Conservation (phyloP, 2,113 vertebrate genomes). For the Pelobates fuscus region DNA sequence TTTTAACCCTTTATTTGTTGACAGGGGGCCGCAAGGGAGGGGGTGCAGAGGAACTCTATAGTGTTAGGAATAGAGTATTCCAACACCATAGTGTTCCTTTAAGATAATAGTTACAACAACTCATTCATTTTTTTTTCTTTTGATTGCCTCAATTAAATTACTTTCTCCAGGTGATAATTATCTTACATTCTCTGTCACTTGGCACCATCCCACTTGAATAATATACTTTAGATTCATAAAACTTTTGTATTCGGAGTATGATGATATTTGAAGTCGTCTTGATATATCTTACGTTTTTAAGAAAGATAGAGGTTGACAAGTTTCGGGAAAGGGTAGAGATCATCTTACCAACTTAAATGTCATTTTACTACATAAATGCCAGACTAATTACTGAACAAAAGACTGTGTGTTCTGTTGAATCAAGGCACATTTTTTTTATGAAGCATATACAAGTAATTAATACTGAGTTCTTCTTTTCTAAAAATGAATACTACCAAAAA, state of each 20-base stretch:
- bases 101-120: too few relatives aligned
- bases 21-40: too few relatives aligned
- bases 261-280: slow-evolving; percentile 21
- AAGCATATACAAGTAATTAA: slow-evolving; percentile 66
- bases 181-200: slow-evolving; percentile 5
- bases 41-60: too few relatives aligned
- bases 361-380: slow-evolving; percentile 48
- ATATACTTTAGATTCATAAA: slow-evolving; percentile 30
- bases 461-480: slow-evolving; percentile 58
- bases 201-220: background rate
- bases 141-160: too few relatives aligned
- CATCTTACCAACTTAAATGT: slow-evolving; percentile 42
- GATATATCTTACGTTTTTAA: slow-evolving; percentile 13
- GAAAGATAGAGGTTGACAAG: slow-evolving; percentile 12
- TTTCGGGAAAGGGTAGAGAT: slow-evolving; percentile 21
- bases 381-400: slow-evolving; percentile 56
- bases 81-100: too few relatives aligned
- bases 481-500: slow-evolving; percentile 61
- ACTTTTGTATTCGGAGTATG: slow-evolving; percentile 13
- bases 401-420: slow-evolving; percentile 55
- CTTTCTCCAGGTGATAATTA: background rate
- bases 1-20: too few relatives aligned
- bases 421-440: slow-evolving; percentile 60
- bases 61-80: too few relatives aligned
- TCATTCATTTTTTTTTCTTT: too few relatives aligned